Conservation (phyloP, 2,888 invertebrate species). For the Diadegma fenestrale region DNA sequence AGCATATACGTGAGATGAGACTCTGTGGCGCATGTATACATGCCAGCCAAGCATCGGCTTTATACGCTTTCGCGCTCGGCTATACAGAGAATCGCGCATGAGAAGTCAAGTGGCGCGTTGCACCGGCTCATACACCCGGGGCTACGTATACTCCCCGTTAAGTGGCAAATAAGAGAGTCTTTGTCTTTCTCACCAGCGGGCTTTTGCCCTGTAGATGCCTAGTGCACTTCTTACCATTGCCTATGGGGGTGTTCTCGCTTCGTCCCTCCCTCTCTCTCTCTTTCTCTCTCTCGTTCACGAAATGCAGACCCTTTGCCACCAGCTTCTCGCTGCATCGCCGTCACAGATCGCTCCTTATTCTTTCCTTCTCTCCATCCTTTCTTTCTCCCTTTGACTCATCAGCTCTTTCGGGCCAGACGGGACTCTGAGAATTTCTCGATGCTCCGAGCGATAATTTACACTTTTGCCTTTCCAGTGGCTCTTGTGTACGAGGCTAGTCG, state of each 20-base stretch:
- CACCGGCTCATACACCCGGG: constrained; percentile 69
- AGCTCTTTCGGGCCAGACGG: constrained; percentile 62
- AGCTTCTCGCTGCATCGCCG: constrained; percentile 49
- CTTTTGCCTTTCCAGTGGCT: constrained; percentile 66
- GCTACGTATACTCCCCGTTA: constrained; percentile 68
- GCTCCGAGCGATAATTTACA: constrained; percentile 74
- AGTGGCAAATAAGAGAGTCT: constrained; percentile 82
- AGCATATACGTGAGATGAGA: constrained; percentile 78
- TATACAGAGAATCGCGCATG: constrained; percentile 49
- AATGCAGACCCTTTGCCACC: constrained; percentile 59
- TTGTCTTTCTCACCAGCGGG: constrained; percentile 74
- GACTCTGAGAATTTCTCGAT: constrained; percentile 76
- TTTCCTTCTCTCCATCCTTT: constrained; percentile 1
- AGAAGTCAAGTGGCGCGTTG: constrained; percentile 73
- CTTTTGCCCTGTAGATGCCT: constrained; percentile 51
- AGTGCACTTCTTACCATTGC: constrained; percentile 53
- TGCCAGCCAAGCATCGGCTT: constrained; percentile 35
- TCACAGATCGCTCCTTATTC: constrained; percentile 32
- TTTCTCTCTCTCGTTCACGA: constrained; percentile 14
- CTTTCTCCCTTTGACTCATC: constrained; percentile 9
- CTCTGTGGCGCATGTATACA: constrained; percentile 46
- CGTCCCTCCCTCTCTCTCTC: constrained; percentile 41
- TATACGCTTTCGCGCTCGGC: constrained; percentile 22
- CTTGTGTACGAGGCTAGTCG: constrained; percentile 54
- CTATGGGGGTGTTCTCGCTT: constrained; percentile 61